Conservation (phyloP, 1,140 invertebrate genomes). For the Oedothorax gibbosus region DNA sequence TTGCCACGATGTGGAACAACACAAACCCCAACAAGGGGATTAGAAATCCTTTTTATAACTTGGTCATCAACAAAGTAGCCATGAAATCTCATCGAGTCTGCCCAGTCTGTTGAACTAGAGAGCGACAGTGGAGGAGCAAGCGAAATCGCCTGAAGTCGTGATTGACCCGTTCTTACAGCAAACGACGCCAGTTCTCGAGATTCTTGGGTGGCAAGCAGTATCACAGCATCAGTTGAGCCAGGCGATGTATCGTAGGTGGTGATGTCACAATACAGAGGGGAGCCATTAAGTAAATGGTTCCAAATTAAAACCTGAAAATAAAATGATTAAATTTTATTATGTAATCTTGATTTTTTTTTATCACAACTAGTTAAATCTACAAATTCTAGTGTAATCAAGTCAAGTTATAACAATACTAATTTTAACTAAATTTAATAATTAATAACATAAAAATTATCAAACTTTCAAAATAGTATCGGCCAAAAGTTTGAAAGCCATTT, state of each 20-base stretch:
- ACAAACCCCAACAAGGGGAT: conserved; percentile 33
- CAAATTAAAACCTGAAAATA: conserved; percentile 35
- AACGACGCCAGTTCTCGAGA: conserved; percentile 8
- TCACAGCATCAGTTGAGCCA: conserved; percentile 13
- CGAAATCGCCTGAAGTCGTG: conserved; percentile 29
- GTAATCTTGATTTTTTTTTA: not conserved
- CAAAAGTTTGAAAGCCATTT: not conserved
- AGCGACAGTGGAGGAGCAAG: conserved; percentile 12
- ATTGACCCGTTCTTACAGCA: not conserved
- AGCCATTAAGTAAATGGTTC: conserved; percentile 28
- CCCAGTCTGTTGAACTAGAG: conserved; percentile 15
- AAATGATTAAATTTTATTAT: not conserved
- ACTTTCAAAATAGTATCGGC: not conserved
- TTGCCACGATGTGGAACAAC: conserved; percentile 3
- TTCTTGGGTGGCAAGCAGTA: conserved; percentile 33
- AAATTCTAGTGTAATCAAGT: not conserved
- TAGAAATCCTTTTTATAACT: not conserved
- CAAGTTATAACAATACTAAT: not conserved
- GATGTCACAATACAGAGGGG: conserved; percentile 45
- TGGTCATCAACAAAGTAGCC: conserved; percentile 3
- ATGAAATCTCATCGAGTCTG: conserved; percentile 33
- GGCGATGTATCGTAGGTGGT: not conserved
- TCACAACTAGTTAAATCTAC: not conserved
- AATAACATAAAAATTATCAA: not conserved
- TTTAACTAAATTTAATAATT: not conserved